phyloP scores from a whole-genome alignment of 2,113 vertebrate species.

The Phyllostomus discolor region DNA sequence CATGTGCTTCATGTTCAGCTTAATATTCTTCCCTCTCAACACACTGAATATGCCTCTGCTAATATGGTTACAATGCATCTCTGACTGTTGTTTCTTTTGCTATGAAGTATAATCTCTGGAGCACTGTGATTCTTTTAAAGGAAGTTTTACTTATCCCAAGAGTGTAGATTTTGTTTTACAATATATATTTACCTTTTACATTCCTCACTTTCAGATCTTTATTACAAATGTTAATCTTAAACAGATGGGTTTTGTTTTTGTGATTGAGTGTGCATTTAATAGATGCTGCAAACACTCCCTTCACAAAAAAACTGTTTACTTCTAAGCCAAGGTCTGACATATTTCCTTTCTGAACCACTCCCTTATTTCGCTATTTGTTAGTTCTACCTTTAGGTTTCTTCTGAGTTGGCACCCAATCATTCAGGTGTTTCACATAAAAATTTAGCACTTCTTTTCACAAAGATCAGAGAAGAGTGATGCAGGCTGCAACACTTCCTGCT shows the following conservation, averaged over 20 bases:
- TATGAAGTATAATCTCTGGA: slow-evolving; percentile 39
- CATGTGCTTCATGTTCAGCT: slow-evolving; percentile 22
- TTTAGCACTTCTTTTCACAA: not conserved
- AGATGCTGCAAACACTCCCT: not conserved
- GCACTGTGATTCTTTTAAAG: slow-evolving; percentile 30
- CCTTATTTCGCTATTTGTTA: slow-evolving; percentile 16
- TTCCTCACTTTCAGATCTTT: slow-evolving; percentile 71
- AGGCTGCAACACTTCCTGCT: not conserved
- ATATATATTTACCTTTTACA: slow-evolving; percentile 59
- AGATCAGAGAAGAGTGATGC: not conserved
- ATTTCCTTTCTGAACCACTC: slow-evolving; percentile 46
- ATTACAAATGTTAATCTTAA: slow-evolving; percentile 73
- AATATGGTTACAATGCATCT: not conserved
- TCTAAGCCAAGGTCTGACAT: slow-evolving; percentile 45
- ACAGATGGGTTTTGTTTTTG: slow-evolving; percentile 69
- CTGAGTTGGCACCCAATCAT: not conserved
- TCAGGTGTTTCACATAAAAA: not conserved
- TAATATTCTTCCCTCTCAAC: slow-evolving; percentile 7
- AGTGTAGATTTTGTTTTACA: slow-evolving; percentile 64
- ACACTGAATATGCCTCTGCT: not conserved
- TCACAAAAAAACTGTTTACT: slow-evolving; percentile 41
- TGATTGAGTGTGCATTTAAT: slow-evolving; percentile 37
- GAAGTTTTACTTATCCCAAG: slow-evolving; percentile 52
- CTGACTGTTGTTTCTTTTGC: slow-evolving; percentile 28
- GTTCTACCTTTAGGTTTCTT: not conserved